Conservation (phyloP, 1,140 invertebrate species). For the Paramacrobiotus metropolitanus region DNA sequence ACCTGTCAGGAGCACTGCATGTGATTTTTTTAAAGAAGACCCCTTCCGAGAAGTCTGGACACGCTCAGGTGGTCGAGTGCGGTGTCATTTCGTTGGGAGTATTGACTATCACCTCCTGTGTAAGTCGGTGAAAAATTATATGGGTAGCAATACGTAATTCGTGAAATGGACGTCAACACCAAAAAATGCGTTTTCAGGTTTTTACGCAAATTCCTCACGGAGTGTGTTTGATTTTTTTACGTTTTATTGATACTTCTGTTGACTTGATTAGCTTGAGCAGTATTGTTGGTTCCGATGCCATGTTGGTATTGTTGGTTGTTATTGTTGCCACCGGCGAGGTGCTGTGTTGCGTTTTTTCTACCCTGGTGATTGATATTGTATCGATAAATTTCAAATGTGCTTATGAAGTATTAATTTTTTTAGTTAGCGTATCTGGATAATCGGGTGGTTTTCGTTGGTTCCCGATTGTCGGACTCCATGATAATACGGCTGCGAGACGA, state of each 20-base stretch:
- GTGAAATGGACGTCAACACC: neutral
- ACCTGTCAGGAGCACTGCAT: neutral
- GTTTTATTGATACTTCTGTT: too few species aligned
- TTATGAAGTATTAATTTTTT: neutral
- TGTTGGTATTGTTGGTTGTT: too few species aligned
- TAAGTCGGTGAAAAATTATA: too few species aligned
- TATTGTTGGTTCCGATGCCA: too few species aligned
- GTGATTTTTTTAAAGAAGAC: neutral
- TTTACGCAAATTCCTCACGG: neutral
- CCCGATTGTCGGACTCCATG: slow-evolving; percentile 68
- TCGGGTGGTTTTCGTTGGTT: slow-evolving; percentile 89
- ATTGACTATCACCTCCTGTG: neutral
- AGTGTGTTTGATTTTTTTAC: too few species aligned
- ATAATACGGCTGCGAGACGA: neutral
- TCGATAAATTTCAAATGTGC: neutral
- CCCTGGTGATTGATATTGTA: too few species aligned
- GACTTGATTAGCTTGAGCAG: too few species aligned
- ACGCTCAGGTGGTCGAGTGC: neutral
- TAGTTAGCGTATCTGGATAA: slow-evolving; percentile 69
- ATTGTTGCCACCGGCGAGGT: too few species aligned
- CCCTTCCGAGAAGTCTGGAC: neutral
- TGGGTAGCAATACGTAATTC: too few species aligned
- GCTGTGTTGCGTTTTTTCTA: too few species aligned
- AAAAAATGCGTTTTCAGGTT: neutral
- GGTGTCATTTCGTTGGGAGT: neutral